A percentile compares a stretch with the other conserved stretches of the same genome.
These are phyloP conservation scores for Stenolophus ochropezus DNA, from an alignment of 2,888 invertebrate genomes.

Conservation along the genomic window DNA sequence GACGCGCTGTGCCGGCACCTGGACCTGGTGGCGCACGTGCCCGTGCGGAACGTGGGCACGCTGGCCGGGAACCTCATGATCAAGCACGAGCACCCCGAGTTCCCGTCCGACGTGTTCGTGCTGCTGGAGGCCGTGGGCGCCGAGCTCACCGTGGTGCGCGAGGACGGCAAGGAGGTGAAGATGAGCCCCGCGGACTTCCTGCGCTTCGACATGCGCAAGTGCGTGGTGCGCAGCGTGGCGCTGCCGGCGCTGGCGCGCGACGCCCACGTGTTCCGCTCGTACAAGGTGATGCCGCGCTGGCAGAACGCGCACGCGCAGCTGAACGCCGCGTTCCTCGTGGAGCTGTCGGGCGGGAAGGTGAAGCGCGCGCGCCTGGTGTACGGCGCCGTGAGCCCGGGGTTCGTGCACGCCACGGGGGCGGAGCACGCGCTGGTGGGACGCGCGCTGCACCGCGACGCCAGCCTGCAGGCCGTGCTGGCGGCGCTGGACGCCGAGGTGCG, in stretches of 20 bases:
- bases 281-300: conserved; percentile 73
- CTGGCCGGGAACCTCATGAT: conserved; percentile 67
- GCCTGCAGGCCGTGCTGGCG: conserved; percentile 73
- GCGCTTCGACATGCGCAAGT: conserved; percentile 30
- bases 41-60: conserved; percentile 82
- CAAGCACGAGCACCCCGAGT: conserved; percentile 77
- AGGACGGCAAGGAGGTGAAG: conserved; percentile 40
- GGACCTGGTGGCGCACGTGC: conserved; percentile 81
- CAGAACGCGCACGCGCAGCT: conserved; percentile 86
- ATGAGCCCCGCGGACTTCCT: conserved; percentile 6
- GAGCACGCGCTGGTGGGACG: conserved; percentile 73
- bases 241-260: conserved; percentile 1
- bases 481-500: conserved; percentile 77
- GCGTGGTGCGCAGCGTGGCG: conserved; percentile 26
- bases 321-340: conserved; percentile 83
- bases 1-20: conserved; percentile 78
- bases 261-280: conserved; percentile 23
- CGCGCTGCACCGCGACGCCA: conserved; percentile 69
- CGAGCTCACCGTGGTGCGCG: conserved; percentile 68
- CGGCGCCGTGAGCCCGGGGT: conserved; percentile 78
- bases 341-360: conserved; percentile 73
- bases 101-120: conserved; percentile 81
- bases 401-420: conserved; percentile 75
- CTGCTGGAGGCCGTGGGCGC: conserved; percentile 77
- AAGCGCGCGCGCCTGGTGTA: conserved; percentile 78